Conservation (phyloP, 2,113 vertebrate genomes). For the Tretioscincus oriximinensis region DNA sequence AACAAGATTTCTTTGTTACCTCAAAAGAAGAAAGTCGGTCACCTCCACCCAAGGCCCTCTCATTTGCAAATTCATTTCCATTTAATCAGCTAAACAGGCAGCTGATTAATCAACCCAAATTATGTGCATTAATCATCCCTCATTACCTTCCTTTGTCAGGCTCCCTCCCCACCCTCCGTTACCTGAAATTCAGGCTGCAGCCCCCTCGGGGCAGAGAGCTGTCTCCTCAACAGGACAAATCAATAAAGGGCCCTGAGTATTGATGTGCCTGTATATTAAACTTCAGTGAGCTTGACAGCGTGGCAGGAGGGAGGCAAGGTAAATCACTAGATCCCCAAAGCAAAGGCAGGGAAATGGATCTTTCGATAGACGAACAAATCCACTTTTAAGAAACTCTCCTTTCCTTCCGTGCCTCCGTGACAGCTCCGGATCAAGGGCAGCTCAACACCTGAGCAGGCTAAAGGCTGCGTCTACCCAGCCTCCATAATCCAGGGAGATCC, state of each 20-base stretch:
- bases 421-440: too few relatives aligned
- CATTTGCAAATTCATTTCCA: constrained; percentile 18
- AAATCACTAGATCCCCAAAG: neutral
- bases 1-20: neutral
- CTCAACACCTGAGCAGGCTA: neutral
- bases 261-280: neutral
- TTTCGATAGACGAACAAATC: too few relatives aligned
- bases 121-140: neutral
- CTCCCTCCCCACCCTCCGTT: neutral
- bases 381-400: neutral
- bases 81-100: constrained; percentile 14
- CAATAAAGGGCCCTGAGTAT: neutral
- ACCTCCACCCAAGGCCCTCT: neutral
- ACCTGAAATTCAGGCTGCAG: neutral
- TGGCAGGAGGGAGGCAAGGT: neutral
- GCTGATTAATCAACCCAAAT: constrained; percentile 23
- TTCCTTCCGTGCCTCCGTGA: neutral
- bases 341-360: neutral
- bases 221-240: neutral
- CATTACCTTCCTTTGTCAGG: neutral
- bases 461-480: too few relatives aligned
- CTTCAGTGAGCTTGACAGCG: neutral
- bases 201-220: neutral
- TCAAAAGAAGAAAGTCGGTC: too few relatives aligned
- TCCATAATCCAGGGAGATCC: too few relatives aligned